Base-by-base conservation (phyloP, 2,888 invertebrate species). In the Tiliacea aurago region DNA sequence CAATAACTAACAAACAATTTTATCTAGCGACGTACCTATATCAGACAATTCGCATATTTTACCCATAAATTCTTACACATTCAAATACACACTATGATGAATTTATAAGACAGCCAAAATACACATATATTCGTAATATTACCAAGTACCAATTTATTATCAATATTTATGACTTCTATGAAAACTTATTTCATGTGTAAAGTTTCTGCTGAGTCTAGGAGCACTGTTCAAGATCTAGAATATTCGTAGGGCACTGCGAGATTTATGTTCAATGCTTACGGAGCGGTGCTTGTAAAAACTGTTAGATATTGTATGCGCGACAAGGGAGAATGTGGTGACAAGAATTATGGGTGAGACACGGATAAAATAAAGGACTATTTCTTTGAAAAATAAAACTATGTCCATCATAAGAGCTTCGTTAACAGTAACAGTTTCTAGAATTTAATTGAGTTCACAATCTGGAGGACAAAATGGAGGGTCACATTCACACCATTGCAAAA, bases 251-350 rank as follows among this genome's bases (percentile, higher is more conserved):
- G 43, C 20, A 81, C 65, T 70, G 62, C 63, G 28, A 69, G 83
- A 88, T 88, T 87, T 87, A 88, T 86, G 75, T 73, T 51, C 47
- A 43, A 69, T 66, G 79, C 78, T 83, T 77, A 78, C 82, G 23
- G 53, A 72, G 81, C 70, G 49, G 64, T 70, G 80, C 86, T 84
- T 85, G 83, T 83, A 85, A 88, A 86, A 87, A 86, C 78, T 83
- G 81, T 85, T 84, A 75, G 71, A 82, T 79, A 78, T 80, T 78
- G 83, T 84, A 80, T 80, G 58, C 51, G 76, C 76, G 75, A 77
- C 76, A 61, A 74, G 86, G 81, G 79, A 81, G 4, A 71, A 9
- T 33, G n/a, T n/a, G 55, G 75, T 70, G 67, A 49, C 78, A 43
- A 66, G 13, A 47, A 11, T 28, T 65, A 70, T 61, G 11, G 0